These are phyloP conservation scores for Brachyhypopomus gauderio DNA, from an alignment of 2,113 vertebrate species.

Conservation along the genomic window DNA sequence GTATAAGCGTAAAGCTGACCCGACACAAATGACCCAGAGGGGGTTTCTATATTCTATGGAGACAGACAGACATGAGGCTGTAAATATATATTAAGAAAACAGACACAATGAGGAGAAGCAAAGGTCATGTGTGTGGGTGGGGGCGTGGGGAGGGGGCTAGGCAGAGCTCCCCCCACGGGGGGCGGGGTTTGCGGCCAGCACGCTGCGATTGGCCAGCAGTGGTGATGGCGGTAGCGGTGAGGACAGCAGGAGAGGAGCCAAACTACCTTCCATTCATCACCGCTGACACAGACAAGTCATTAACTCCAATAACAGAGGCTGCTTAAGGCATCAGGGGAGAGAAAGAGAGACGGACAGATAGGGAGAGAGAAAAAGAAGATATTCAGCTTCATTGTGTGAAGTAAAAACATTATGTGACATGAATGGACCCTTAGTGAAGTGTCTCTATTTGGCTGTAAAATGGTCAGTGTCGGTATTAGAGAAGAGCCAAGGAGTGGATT, in stretches of 20 bases:
- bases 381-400: slow-evolving; percentile 28
- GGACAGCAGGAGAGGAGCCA: slow-evolving; percentile 17
- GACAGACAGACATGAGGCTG: background rate
- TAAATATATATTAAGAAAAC: background rate
- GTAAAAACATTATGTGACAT: slow-evolving; percentile 33
- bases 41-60: background rate
- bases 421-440: slow-evolving; percentile 18
- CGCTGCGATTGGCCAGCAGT: background rate
- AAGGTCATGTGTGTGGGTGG: background rate
- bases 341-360: background rate
- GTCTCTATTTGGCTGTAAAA: slow-evolving; percentile 35
- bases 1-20: background rate
- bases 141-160: background rate
- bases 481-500: background rate
- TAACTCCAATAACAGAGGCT: slow-evolving; percentile 50
- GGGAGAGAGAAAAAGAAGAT: slow-evolving; percentile 26
- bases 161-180: too few species aligned
- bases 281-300: slow-evolving; percentile 58
- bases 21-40: background rate
- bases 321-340: slow-evolving; percentile 11
- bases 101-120: background rate
- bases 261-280: slow-evolving; percentile 50
- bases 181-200: background rate
- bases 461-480: background rate
- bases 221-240: slow-evolving; percentile 27